Conservation (phyloP, 2,888 invertebrate species). For the Spodoptera exigua region DNA sequence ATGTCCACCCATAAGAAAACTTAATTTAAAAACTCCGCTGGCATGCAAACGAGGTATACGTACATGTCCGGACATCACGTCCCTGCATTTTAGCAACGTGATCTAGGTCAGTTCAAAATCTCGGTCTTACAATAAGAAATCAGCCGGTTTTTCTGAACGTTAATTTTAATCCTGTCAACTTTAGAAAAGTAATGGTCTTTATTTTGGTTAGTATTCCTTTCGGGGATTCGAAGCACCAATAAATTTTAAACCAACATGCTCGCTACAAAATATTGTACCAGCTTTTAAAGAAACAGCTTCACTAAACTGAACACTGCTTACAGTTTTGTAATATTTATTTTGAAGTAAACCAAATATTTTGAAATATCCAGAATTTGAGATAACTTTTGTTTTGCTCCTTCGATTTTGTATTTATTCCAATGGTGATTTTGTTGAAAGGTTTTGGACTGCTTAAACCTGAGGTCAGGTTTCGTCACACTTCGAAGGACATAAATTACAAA, state of each 20-base stretch:
- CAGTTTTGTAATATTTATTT: conserved; percentile 4
- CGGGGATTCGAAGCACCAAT: conserved; percentile 14
- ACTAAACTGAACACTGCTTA: conserved; percentile 5
- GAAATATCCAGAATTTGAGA: too few species aligned
- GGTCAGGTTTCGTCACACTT: too few species aligned
- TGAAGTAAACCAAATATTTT: background rate
- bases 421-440: background rate
- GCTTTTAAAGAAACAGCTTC: conserved; percentile 6
- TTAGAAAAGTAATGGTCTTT: conserved; percentile 19
- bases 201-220: conserved; percentile 28
- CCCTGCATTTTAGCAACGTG: conserved; percentile 36
- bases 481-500: too few species aligned
- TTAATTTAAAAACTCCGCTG: conserved; percentile 32
- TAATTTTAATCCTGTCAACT: conserved; percentile 29
- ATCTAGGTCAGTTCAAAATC: conserved; percentile 44
- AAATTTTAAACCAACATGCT: conserved; percentile 18
- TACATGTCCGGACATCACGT: conserved; percentile 42
- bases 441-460: too few species aligned
- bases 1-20: conserved; percentile 35
- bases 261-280: conserved; percentile 19
- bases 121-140: conserved; percentile 17
- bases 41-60: conserved; percentile 29
- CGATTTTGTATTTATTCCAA: background rate
- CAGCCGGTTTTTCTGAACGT: conserved; percentile 16
- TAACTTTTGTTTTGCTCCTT: background rate